A percentile compares a stretch with the other conserved stretches of the same genome.
Evolutionary conservation across 2,113 vertebrate species (phyloP).

Genomic region (Misgurnus mizolepis): DNA sequence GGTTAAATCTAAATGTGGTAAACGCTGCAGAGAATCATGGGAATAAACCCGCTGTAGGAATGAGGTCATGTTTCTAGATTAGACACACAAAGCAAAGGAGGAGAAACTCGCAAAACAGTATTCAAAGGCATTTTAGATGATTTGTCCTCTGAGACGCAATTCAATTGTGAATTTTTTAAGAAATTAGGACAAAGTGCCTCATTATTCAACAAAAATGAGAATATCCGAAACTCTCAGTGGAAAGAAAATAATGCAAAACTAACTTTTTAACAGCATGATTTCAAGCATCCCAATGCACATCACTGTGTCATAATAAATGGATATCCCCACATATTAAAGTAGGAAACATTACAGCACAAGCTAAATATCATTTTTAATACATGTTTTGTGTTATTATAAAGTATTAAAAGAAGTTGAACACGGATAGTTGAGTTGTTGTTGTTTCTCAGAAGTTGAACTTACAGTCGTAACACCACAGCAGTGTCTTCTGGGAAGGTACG

Average conservation of each 20-base stretch:
- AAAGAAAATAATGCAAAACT: constrained; percentile 5
- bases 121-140: constrained; percentile 63
- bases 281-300: too few species aligned
- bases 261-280: neutral
- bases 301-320: neutral
- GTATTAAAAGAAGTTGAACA: neutral
- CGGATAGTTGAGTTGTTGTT: neutral
- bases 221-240: neutral
- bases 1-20: constrained; percentile 45
- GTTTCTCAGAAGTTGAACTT: constrained; percentile 30
- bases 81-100: constrained; percentile 59
- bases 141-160: constrained; percentile 65
- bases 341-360: too few species aligned
- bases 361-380: too few species aligned
- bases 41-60: constrained; percentile 61
- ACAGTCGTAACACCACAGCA: constrained; percentile 3
- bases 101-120: constrained; percentile 48
- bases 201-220: constrained; percentile 50
- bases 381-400: too few species aligned
- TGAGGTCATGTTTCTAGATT: constrained; percentile 68
- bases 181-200: constrained; percentile 63
- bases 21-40: constrained; percentile 63
- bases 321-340: neutral
- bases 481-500: neutral
- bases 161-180: constrained; percentile 72